These are phyloP conservation scores for Microtus montanus DNA, from an alignment of 2,113 vertebrate species.

Conservation along the genomic window DNA sequence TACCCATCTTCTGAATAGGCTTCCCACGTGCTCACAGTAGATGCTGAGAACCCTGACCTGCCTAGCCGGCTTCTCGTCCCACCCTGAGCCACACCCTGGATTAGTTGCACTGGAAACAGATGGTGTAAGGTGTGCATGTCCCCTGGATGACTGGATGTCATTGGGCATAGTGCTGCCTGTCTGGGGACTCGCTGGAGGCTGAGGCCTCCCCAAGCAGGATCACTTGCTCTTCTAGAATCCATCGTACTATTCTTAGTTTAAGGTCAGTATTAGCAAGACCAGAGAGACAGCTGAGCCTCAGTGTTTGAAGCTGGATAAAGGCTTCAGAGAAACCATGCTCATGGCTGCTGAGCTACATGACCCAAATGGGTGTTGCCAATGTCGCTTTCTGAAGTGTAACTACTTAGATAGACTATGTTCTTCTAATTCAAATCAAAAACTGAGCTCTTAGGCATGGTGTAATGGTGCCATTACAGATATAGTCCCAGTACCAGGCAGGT, in stretches of 20 bases:
- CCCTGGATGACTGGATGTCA: no score
- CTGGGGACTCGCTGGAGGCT: neutral
- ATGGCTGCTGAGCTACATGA: neutral
- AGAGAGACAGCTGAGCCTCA: neutral
- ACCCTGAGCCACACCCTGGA: no score
- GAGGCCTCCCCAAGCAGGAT: neutral
- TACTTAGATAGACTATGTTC: neutral
- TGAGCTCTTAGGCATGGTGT: neutral
- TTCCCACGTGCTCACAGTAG: neutral
- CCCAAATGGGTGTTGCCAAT: neutral
- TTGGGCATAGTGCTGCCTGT: neutral
- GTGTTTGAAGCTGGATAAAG: neutral
- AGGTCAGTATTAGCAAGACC: neutral
- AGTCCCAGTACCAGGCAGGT: no score
- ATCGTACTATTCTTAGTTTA: neutral
- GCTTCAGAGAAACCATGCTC: conserved; percentile 43
- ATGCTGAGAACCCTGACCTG: neutral
- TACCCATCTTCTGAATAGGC: neutral
- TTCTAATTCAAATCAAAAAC: conserved; percentile 59
- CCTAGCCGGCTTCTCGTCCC: fast-evolving
- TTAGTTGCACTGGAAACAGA: neutral
- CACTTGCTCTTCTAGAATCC: neutral
- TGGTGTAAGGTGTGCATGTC: neutral
- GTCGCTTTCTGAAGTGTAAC: neutral
- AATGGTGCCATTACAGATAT: no score